Conservation (phyloP, 1,140 invertebrate species). For the Cydia strobilella region DNA sequence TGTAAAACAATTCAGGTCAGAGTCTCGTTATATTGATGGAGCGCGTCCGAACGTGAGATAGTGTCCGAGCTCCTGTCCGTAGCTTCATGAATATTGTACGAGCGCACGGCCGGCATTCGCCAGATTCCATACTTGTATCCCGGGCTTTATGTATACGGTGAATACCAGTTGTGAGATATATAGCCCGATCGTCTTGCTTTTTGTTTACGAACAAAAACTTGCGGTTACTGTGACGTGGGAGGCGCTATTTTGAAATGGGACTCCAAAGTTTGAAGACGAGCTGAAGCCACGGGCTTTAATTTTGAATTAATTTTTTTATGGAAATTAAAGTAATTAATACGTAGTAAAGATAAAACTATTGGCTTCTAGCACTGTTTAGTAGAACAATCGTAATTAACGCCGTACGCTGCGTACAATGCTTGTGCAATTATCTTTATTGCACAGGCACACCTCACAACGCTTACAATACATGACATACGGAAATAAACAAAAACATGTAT, state of each 20-base stretch:
- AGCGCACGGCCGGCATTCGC: constrained; percentile 49
- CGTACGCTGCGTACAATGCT: too few species aligned
- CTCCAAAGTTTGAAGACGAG: not conserved
- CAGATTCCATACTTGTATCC: constrained; percentile 51
- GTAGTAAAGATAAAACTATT: too few species aligned
- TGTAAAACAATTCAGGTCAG: constrained; percentile 54
- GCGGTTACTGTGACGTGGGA: not conserved
- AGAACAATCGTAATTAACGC: too few species aligned
- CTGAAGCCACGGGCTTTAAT: not conserved
- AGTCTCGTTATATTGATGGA: constrained; percentile 57
- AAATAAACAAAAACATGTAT: too few species aligned
- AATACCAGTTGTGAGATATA: constrained; percentile 41
- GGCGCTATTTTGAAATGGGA: constrained; percentile 9
- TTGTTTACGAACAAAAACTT: constrained; percentile 38
- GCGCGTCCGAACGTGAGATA: constrained; percentile 54
- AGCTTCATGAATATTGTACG: constrained; percentile 60
- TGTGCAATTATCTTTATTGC: too few species aligned
- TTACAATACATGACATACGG: too few species aligned
- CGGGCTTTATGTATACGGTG: constrained; percentile 48
- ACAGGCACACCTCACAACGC: too few species aligned
- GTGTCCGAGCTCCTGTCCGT: constrained; percentile 45
- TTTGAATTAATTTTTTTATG: too few species aligned
- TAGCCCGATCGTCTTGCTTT: constrained; percentile 35
- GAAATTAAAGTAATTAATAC: too few species aligned
- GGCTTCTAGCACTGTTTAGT: too few species aligned